Percentiles rank a stretch among this genome's conserved stretches.
These are phyloP conservation scores for Microcebus lehilahytsara DNA, from an alignment of 2,113 vertebrate genomes.

Conservation along the genomic window DNA sequence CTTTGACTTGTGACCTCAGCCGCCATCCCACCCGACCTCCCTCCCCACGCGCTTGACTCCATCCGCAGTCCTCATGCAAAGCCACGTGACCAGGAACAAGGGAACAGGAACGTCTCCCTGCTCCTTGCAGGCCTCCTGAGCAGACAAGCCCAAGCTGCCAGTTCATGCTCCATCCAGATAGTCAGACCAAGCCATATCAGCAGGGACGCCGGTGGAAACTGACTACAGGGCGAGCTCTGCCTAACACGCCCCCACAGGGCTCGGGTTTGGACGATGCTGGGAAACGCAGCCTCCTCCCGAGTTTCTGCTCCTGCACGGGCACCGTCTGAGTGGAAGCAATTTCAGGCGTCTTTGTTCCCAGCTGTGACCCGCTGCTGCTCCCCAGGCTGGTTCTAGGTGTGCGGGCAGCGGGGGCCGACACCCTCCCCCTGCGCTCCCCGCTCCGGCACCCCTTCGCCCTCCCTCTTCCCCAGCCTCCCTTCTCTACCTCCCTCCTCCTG, in stretches of 20 bases:
- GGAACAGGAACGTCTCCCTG: neutral
- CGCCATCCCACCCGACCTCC: neutral
- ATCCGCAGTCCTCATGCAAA: neutral
- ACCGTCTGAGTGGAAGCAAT: accelerated
- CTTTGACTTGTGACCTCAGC: neutral
- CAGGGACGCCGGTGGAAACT: neutral
- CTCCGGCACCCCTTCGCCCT: neutral
- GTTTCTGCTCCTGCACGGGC: no score
- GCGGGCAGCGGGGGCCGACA: neutral
- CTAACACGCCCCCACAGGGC: accelerated
- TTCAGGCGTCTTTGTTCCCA: neutral
- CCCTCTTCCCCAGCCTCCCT: neutral
- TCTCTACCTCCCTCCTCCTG: neutral
- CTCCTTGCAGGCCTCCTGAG: neutral
- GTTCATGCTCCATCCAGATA: neutral
- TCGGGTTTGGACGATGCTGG: accelerated
- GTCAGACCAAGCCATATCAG: accelerated
- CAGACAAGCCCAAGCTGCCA: neutral
- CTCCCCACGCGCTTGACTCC: neutral
- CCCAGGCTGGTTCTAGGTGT: neutral
- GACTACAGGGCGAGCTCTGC: no score
- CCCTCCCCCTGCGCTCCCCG: accelerated
- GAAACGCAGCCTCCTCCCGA: accelerated
- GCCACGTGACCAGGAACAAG: neutral
- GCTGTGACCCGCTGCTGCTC: neutral